Base-by-base conservation (phyloP, 2,797 vertebrate genomes). In the Hemibagrus guttatus region DNA sequence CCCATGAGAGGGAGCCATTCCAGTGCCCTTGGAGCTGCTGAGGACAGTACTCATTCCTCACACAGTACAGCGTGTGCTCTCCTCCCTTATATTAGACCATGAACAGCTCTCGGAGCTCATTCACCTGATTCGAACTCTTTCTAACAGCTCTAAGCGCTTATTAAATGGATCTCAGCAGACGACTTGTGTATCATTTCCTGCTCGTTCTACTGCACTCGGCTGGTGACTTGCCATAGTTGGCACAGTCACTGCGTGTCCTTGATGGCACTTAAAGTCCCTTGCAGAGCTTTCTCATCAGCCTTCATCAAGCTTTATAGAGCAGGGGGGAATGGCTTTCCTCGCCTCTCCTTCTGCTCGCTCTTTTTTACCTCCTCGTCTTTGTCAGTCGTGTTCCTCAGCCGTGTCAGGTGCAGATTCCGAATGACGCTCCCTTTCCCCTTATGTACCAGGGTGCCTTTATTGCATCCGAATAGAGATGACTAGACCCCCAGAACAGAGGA, bases 101-200 rank as follows among this genome's bases (percentile, higher is more conserved):
- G 87, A 88, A 66, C 68, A 84, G 75, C 83, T 83, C 81, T 89
- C 68, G 63, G 81, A 89, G 76, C 88, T 87, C 84, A 56, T 91
- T 89, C 85, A 79, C 84, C 81, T 88, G 82, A 86, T 86, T 84
- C 83, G 72, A 85, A 85, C 86, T 69, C 84, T 86, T 64, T 78
- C 63, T 68, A 82, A 76, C 69, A 49, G 61, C 39, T 66, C 87
- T 80, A 87, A 90, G 84, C 68, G 83, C 85, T 89, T 86, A 83
- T 90, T 89, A 88, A 89, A 91, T 74, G 85, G 83, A 88, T 84
- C 64, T 68, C 64, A 78, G 83, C 85, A 84, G 87, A 89, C 74
- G 87, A 84, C 87, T 85, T 82, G 42, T 61, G 74, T 85, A 80
- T 88, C 84, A 85, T 89, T 88, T 85, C 85, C 88, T 21, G 78